phyloP scores from a whole-genome alignment of 2,113 vertebrate genomes.

The Cavia porcellus region DNA sequence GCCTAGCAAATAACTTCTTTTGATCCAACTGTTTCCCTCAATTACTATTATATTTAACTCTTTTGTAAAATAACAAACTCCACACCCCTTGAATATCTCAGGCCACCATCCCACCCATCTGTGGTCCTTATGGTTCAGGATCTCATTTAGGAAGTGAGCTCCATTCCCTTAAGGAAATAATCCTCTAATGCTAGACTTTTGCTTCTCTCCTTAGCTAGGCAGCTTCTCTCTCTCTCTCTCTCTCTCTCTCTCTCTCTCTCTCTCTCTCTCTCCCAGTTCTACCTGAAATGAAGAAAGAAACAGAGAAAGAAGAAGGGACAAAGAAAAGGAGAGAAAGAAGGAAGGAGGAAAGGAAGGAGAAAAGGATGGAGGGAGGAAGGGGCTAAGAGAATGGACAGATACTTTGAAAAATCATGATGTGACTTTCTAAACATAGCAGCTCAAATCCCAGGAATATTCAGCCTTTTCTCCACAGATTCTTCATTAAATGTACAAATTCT shows the following conservation, averaged over 20 bases:
- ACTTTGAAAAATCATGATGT: background rate
- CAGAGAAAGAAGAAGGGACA: background rate
- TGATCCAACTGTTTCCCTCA: slow-evolving; percentile 75
- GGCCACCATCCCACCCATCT: slow-evolving; percentile 24
- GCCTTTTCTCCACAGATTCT: background rate
- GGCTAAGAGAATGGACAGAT: background rate
- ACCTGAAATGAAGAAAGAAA: background rate
- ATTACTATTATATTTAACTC: slow-evolving; percentile 74
- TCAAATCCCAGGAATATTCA: background rate
- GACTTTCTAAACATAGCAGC: background rate
- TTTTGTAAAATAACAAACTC: slow-evolving; percentile 69
- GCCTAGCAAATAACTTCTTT: slow-evolving; percentile 78
- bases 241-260: too few species aligned
- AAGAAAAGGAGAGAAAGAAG: background rate
- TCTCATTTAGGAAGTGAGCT: slow-evolving; percentile 54
- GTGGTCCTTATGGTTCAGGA: slow-evolving; percentile 33
- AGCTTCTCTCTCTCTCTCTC: background rate
- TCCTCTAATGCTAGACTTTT: background rate
- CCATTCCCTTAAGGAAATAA: background rate
- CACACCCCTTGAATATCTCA: slow-evolving; percentile 33
- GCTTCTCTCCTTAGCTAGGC: background rate
- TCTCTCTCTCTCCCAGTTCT: background rate
- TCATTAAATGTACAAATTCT: background rate
- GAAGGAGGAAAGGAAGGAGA: fast-evolving
- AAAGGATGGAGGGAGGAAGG: background rate